Evolutionary conservation across 37 sponge, comb jelly and placozoan species (phyloP).

Genomic region (Hexactinellida sp.): DNA sequence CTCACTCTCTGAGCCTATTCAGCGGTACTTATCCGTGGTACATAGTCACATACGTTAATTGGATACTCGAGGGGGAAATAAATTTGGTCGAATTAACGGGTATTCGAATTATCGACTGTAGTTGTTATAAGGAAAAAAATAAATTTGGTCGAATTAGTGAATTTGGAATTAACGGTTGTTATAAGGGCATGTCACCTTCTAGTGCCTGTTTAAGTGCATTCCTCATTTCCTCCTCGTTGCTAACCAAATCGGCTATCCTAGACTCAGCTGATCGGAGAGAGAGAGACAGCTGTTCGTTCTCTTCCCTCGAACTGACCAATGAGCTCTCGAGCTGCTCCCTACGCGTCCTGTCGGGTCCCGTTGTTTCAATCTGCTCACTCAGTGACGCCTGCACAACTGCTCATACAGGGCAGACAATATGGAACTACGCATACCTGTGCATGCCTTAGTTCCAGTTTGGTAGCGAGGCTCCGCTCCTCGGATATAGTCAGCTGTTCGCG

Average conservation of each 20-base stretch:
- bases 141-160: too few species aligned
- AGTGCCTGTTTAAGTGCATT: not conserved
- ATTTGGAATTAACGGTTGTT: too few species aligned
- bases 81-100: too few species aligned
- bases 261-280: not conserved
- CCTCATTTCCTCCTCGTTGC: not conserved
- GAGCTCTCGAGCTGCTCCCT: not conserved
- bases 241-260: not conserved
- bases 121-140: too few species aligned
- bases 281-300: not conserved
- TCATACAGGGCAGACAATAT: too few species aligned
- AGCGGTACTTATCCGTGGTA: not conserved
- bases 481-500: not conserved
- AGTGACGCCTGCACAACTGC: too few species aligned
- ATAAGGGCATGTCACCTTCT: too few species aligned
- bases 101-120: too few species aligned
- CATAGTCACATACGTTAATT: too few species aligned
- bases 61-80: too few species aligned
- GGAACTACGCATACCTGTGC: slow-evolving; percentile 5
- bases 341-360: too few species aligned
- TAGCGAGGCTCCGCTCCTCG: not conserved
- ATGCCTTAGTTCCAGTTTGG: not conserved
- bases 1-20: not conserved
- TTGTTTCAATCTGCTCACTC: too few species aligned
- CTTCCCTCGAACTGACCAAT: not conserved